Base-by-base conservation (phyloP, 2,888 invertebrate species). In the Torymus tubicola region DNA sequence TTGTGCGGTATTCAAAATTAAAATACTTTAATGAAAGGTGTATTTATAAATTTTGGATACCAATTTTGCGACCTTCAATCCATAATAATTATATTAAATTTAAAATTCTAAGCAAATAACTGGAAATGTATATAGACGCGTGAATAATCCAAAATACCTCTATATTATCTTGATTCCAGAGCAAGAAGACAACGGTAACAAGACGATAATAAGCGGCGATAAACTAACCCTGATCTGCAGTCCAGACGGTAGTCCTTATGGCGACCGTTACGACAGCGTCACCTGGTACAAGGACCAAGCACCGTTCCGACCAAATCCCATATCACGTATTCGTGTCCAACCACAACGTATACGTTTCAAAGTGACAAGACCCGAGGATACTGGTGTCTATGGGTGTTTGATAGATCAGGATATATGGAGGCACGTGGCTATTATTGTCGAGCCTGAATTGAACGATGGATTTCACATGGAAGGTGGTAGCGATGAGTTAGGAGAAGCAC, bases 261-360 rank as follows among this genome's bases (percentile, higher is more conserved):
- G 83, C 3, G 42, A 8, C 8, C 75, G 83, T n/a, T 82, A 85
- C 11, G 83, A 77, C 8, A 84, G 86, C 31, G 84, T 86, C 5
- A 83, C 82, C 0, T 91, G 90, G 90, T 90, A 87, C 86, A 89
- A 87, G 82, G 85, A 89, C 68, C 85, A 85, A 67, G 83, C 84
- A 2, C 55, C 83, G 8, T 83, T 89, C 24, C 80, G 18, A 64
- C 86, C 31, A n/a, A 63, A 2, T 3, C 64, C 57, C 65, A n/a
- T 18, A 8, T 58, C 13, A 21, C 86, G 87, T 57, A 81, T 89
- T 78, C 86, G 88, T 0, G 64, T 86, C 18, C 85, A 83, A 58
- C 87, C 86, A 58, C 89, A 89, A 57, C 84, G 84, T 8, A 61
- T 91, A n/a, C 88, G 84, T 71, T 86, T 91, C 78, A 87, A 85